These are phyloP conservation scores for Strigamia crassipes DNA, from an alignment of 2,888 invertebrate genomes.

Conservation along the genomic window DNA sequence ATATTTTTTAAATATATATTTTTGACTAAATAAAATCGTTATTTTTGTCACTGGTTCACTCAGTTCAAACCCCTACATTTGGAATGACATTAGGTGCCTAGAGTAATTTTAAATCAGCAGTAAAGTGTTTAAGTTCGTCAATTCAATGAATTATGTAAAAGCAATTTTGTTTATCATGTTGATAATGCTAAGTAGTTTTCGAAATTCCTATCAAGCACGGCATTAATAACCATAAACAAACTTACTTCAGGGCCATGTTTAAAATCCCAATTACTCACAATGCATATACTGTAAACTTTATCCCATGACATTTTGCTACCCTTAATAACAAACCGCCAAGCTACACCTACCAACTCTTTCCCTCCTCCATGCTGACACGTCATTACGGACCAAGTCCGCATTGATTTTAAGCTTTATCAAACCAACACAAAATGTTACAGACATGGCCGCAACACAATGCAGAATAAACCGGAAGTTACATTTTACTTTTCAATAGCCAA, in stretches of 20 bases:
- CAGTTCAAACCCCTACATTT: background rate
- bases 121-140: background rate
- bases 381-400: no score
- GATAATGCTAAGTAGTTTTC: background rate
- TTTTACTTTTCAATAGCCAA: conserved; percentile 6
- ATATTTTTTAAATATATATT: no score
- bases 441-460: background rate
- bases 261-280: background rate
- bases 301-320: background rate
- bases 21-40: no score
- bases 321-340: background rate
- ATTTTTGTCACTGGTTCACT: no score
- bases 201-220: background rate
- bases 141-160: background rate
- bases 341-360: background rate
- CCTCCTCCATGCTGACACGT: background rate
- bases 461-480: conserved; percentile 24
- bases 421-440: no score
- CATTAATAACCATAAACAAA: conserved; percentile 11
- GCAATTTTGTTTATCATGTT: background rate
- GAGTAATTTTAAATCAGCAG: background rate
- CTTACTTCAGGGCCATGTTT: conserved; percentile 2
- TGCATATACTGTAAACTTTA: background rate
- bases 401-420: no score
- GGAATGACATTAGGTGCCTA: background rate